Base-by-base conservation (phyloP, 1,140 invertebrate species). In the Lasioglossum albipes region DNA sequence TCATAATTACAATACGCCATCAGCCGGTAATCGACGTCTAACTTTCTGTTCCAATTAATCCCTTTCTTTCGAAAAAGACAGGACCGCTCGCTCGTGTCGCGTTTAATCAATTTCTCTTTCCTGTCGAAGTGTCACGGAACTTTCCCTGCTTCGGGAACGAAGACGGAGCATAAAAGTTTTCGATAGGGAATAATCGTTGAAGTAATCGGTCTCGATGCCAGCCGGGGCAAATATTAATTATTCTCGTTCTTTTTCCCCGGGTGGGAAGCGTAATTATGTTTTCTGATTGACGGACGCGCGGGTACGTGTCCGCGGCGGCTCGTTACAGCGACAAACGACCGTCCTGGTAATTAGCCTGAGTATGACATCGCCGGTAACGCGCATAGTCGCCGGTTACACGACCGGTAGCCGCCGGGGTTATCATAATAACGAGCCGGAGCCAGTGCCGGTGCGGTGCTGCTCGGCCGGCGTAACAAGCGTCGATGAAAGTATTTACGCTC, bases 401-500 rank as follows among this genome's bases (percentile, higher is more conserved):
- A 3, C 16, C 49, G 68, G 45, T 54, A 54, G 42, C 61, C 18
- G 16, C 36, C 52, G 59, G 64, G 54, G 65, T 77, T 64, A 72
- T 79, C 76, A 79, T 77, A 77, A 64, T 65, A 79, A 72, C 68
- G 68, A 71, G 75, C 42, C 27, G 7, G 16, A 20, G 57, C 61
- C 20, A 2, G 16, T 20, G 36, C 36, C 36, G 36, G 36, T 36
- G 36, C 36, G 36, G 36, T 36, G 36, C 36, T 36, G 2, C 27
- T 64, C 45, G 31, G 7, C 27, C 42, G 20, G 9, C 59, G 22
- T 59, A 12, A 2, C 67, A 7, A 22, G 27, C 57, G 16, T 18
- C 68, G 76, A 78, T 62, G 75, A 78, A 78, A 78, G 65, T 72
- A 65, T 71, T 78, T 52, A 61, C 54, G 54, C 62, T 41, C 42